A percentile compares a stretch with the other conserved stretches of the same genome.
Conservation (phyloP, 2,888 invertebrate genomes). For the Tortrix viridana region DNA sequence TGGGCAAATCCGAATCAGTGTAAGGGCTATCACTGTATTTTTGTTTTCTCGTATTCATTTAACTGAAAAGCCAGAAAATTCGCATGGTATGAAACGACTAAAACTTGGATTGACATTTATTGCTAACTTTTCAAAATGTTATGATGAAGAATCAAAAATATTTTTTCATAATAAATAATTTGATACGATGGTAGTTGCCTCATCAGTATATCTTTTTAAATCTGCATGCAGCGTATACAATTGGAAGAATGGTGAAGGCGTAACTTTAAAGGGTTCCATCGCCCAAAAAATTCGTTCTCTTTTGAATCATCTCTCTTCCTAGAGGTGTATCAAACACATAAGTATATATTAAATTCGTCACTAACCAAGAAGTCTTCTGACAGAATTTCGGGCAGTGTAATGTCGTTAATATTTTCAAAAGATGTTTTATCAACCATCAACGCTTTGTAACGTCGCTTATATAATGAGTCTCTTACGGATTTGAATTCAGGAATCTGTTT, state of each 20-base stretch:
- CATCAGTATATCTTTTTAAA: constrained; percentile 2
- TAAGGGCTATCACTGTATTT: too few relatives aligned
- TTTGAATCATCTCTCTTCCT: constrained; percentile 10
- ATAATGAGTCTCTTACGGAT: constrained; percentile 3
- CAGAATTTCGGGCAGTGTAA: constrained; percentile 13
- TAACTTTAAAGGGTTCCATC: constrained; percentile 14
- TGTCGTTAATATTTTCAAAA: constrained; percentile 6
- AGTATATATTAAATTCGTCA: constrained; percentile 6
- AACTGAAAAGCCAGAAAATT: too few relatives aligned
- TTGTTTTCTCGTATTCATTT: too few relatives aligned
- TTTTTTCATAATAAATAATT: too few relatives aligned
- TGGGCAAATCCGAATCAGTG: too few relatives aligned
- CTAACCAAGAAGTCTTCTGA: constrained; percentile 11
- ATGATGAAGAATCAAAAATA: too few relatives aligned
- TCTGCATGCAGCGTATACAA: constrained; percentile 2
- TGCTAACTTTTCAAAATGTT: too few relatives aligned
- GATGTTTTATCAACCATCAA: constrained; percentile 1
- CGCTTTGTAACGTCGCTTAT: constrained; percentile 5
- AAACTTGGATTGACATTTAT: too few relatives aligned
- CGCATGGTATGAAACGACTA: too few relatives aligned
- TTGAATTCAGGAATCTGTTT: constrained; percentile 5
- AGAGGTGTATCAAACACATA: constrained; percentile 12
- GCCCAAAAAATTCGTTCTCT: constrained; percentile 2
- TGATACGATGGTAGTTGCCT: not conserved
- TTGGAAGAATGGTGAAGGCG: not conserved